Conservation (phyloP, 37 sponge, comb jelly and placozoan genomes). For the Theonella swinhoei region DNA sequence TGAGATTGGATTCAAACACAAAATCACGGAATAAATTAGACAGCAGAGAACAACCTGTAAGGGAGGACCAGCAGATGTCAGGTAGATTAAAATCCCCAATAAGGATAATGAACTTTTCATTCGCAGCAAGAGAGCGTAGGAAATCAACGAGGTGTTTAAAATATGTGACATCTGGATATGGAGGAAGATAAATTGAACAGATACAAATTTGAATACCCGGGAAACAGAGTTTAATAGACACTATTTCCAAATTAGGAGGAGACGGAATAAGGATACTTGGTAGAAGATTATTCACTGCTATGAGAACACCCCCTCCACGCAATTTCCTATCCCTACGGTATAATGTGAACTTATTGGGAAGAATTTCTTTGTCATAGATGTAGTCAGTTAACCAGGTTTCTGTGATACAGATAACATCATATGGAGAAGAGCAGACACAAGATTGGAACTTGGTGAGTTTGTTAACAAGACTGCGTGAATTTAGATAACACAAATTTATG, state of each 20-base stretch:
- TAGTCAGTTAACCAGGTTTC: conserved; percentile 33
- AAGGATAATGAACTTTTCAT: not conserved
- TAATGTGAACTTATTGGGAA: conserved; percentile 21
- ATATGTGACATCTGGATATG: not conserved
- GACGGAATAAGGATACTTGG: conserved; percentile 2
- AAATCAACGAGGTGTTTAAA: not conserved
- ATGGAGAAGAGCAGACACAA: conserved; percentile 7
- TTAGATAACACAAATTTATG: not conserved
- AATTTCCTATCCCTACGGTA: conserved; percentile 43
- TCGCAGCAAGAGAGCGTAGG: not conserved
- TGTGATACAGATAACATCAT: conserved; percentile 18
- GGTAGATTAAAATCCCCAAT: conserved; percentile 56
- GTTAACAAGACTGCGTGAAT: conserved; percentile 42
- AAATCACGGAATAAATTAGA: conserved; percentile 31
- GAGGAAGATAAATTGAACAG: conserved; percentile 37
- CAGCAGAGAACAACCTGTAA: not conserved
- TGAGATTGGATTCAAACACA: conserved; percentile 23
- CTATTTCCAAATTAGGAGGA: conserved; percentile 22
- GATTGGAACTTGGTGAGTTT: conserved; percentile 18
- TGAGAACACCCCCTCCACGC: conserved; percentile 35
- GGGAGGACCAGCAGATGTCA: conserved; percentile 36
- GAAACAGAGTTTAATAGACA: conserved; percentile 5
- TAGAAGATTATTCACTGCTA: conserved; percentile 21
- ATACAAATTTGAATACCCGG: not conserved
- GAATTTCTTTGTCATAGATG: conserved; percentile 33